Percentiles rank a stretch among this genome's conserved stretches.
Conservation (phyloP, 2,113 vertebrate species). For the Odobenus rosmarus region DNA sequence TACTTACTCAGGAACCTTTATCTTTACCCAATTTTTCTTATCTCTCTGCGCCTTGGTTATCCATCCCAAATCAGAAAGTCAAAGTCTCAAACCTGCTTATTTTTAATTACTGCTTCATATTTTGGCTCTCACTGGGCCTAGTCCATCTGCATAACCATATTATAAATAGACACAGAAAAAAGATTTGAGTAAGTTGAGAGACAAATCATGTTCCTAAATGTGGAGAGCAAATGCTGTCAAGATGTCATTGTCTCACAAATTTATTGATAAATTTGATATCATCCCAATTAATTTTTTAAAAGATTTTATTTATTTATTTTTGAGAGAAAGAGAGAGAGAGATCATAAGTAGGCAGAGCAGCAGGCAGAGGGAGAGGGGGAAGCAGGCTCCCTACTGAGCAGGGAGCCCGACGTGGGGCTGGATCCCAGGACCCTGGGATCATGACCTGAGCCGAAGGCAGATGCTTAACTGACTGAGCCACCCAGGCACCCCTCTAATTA, state of each 20-base stretch:
- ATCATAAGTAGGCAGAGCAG: no score
- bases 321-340: no score
- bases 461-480: no score
- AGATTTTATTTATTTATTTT: no score
- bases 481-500: no score
- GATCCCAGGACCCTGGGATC: no score
- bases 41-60: background rate
- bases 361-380: no score
- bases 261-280: background rate
- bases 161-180: background rate
- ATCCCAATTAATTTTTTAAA: background rate
- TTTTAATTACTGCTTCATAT: background rate
- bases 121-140: background rate
- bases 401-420: no score
- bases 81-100: background rate
- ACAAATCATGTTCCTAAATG: background rate
- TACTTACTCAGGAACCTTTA: background rate
- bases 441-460: no score
- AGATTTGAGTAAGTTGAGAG: background rate
- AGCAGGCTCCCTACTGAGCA: no score
- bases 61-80: background rate
- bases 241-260: background rate
- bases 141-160: background rate
- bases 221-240: background rate
- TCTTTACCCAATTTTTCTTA: background rate